These are phyloP conservation scores for Eilema caniola DNA, from an alignment of 2,888 invertebrate species.

Conservation along the genomic window DNA sequence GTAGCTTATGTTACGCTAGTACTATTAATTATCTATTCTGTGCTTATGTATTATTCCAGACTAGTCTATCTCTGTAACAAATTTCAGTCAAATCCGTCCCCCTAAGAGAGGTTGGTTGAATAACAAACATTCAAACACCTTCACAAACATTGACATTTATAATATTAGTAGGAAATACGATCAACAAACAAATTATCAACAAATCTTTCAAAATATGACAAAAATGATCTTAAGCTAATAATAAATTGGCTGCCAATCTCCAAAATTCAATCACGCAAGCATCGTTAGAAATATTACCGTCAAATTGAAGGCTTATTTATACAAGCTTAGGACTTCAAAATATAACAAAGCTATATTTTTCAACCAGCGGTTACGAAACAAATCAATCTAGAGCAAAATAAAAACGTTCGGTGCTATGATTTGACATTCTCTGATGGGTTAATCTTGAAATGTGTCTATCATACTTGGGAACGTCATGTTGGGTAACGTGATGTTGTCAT, in stretches of 20 bases:
- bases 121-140: too few relatives aligned
- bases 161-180: too few relatives aligned
- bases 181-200: not conserved
- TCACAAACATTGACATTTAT: too few relatives aligned
- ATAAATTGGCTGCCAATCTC: not conserved
- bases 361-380: not conserved
- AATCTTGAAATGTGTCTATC: constrained; percentile 9
- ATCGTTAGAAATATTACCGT: not conserved
- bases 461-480: constrained; percentile 1
- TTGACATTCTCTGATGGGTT: constrained; percentile 6
- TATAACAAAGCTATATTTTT: not conserved
- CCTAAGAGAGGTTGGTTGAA: too few relatives aligned
- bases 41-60: too few relatives aligned
- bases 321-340: not conserved
- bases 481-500: not conserved
- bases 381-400: not conserved
- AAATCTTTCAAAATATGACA: not conserved
- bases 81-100: too few relatives aligned
- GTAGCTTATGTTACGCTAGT: too few relatives aligned
- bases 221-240: not conserved
- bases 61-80: too few relatives aligned
- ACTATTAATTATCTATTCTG: too few relatives aligned
- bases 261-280: not conserved
- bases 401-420: not conserved
- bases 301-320: not conserved